phyloP scores from a whole-genome alignment of 2,797 vertebrate species.

The Adelosebastes latens region DNA sequence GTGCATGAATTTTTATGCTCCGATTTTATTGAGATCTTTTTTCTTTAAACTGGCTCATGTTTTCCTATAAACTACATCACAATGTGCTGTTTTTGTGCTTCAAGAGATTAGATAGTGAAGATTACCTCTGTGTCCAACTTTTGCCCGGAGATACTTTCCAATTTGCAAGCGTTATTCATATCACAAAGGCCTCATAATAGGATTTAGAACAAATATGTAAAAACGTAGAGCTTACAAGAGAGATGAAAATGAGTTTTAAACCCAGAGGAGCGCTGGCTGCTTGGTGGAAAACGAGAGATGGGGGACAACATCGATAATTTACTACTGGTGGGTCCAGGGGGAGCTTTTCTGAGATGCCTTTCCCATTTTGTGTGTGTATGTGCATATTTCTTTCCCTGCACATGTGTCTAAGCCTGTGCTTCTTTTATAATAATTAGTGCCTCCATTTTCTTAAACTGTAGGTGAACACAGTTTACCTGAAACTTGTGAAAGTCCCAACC shows the following conservation, averaged over 20 bases:
- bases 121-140: constrained; percentile 82
- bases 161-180: constrained; percentile 80
- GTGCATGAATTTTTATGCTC: constrained; percentile 10
- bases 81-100: constrained; percentile 64
- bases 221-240: constrained; percentile 77
- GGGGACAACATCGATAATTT: constrained; percentile 73
- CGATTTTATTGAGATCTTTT: constrained; percentile 9
- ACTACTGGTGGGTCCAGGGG: constrained; percentile 59
- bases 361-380: constrained; percentile 29
- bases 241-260: constrained; percentile 82
- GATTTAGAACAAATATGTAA: constrained; percentile 83
- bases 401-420: constrained; percentile 4
- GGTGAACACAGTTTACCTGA: not conserved
- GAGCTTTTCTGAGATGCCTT: constrained; percentile 55
- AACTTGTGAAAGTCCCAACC: not conserved
- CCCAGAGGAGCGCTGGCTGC: constrained; percentile 76
- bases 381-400: not conserved
- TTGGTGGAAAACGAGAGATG: constrained; percentile 66
- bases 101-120: constrained; percentile 75
- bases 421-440: constrained; percentile 21
- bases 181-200: constrained; percentile 81
- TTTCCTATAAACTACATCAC: constrained; percentile 51
- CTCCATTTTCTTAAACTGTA: constrained; percentile 9
- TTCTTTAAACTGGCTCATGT: constrained; percentile 40
- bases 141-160: constrained; percentile 78